Evolutionary conservation across 2,888 invertebrate genomes (phyloP), one percentile per base, ranked within the genome.

Genomic region (Perizoma affinitatum): DNA sequence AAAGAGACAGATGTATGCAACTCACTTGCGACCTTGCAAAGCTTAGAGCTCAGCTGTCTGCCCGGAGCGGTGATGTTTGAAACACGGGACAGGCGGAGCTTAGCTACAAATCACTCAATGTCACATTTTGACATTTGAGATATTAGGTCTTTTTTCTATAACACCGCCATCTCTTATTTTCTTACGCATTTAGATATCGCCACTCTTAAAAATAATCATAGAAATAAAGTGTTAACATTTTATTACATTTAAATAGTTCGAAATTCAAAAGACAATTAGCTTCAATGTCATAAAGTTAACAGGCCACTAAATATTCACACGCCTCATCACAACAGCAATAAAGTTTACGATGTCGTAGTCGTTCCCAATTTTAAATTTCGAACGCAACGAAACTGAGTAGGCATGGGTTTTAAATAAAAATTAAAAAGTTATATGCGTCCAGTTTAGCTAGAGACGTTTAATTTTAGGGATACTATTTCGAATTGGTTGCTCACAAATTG

Each of bases 31-130:
- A 81, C 85, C 80, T 79, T 82, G 80, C 82, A 82, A 84, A 87
- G 88, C 90, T 88, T 88, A 86, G 84, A 85, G 87, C 90, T 91
- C 90, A 92, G 91, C 91, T 92, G 91, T 91, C 91, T 89, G 86
- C 87, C 80, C 84, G 79, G 83, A 84, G 88, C 91, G 89, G 89
- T 92, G 92, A 92, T 92, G 93, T 92, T 93, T 93, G 92, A 92
- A 93, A 93, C 93, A 88, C 90, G 88, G 92, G 93, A 93, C 93
- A 92, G 93, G 93, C 92, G 93, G 93, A 89, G 93, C 93, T 91
- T 91, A 92, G 90, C 92, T 87, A 92, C 93, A 93, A 93, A 93
- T 93, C 93, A 93, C 92, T 93, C 93, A 93, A 88, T 90, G 93
- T 93, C 93, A 92, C 90, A 87, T 92, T 93, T 93, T 93, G 93